Evolutionary conservation across 1,140 invertebrate genomes (phyloP).

Genomic region (Ctenoplectra terminalis): DNA sequence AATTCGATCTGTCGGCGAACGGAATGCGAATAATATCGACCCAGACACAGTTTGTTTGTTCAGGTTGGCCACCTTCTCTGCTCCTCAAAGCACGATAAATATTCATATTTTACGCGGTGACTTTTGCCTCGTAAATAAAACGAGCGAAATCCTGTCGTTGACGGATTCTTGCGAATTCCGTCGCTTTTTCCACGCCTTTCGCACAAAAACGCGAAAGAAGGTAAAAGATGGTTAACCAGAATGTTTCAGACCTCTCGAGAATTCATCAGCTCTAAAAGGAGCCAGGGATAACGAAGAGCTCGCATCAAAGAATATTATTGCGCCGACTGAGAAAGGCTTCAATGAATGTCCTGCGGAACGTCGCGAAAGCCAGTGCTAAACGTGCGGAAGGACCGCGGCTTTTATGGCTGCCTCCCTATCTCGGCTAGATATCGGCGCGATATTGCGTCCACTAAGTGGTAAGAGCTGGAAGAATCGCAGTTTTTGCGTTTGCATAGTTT

Average conservation of each 20-base stretch:
- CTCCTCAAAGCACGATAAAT: too few relatives aligned
- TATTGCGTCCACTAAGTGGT: not conserved
- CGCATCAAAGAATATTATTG: conserved; percentile 5
- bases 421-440: not conserved
- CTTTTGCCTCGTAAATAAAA: too few relatives aligned
- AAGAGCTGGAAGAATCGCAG: too few relatives aligned
- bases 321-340: not conserved
- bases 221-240: not conserved
- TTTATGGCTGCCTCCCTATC: not conserved
- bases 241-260: not conserved
- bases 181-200: not conserved
- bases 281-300: not conserved
- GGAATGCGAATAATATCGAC: not conserved
- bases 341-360: not conserved
- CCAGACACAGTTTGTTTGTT: not conserved
- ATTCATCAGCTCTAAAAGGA: not conserved
- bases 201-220: not conserved
- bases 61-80: too few relatives aligned
- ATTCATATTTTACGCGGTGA: too few relatives aligned
- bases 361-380: not conserved
- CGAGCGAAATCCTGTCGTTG: too few relatives aligned
- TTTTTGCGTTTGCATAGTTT: too few relatives aligned
- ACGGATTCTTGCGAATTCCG: not conserved
- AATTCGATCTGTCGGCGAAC: not conserved
- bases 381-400: not conserved